Evolutionary conservation across 2,888 invertebrate genomes (phyloP), one percentile per base, ranked within the genome.

Genomic region (Catocala sponsa): DNA sequence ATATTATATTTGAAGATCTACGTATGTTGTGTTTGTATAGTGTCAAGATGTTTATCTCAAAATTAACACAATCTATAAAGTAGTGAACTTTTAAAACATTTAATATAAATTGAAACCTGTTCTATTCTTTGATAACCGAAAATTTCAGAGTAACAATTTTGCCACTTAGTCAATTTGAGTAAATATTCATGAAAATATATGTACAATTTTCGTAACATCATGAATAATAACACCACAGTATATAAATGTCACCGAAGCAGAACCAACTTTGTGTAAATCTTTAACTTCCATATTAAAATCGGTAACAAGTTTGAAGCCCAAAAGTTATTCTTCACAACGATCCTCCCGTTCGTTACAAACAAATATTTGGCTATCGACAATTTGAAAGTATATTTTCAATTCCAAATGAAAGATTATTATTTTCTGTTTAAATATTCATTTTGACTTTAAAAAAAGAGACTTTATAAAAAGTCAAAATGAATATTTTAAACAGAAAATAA

Each of bases 221-320:
- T n/a, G 6, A 33, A 49, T 33, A 50, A 35, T 4, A 50, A 50
- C 48, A 41, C 51, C 32, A 48, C 42, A 9, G 32, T 43, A 48
- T 9, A 63, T 55, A 48, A 54, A 56, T 57, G 63, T 57, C 35
- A 74, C 56, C 63, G 43, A 62, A 63, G 54, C 13, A 41, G 46
- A 64, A 55, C 60, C 63, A 64, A 71, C 65, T 66, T 63, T 48
- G 63, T 42, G 61, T 58, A 60, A 78, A 76, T 78, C 64, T 63
- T 51, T 65, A 81, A 76, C 74, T 82, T 82, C 77, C 76, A 78
- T 80, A 83, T 81, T 82, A 80, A 80, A 83, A 78, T 67, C 72
- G 52, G 15, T 7, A 58, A 60, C 11, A 75, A 77, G 69, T 76
- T 72, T 48, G 52, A 63, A 66, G 57, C 65, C 65, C 54, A 57